Evolutionary conservation across 1,140 invertebrate genomes (phyloP), one percentile per base, ranked within the genome.

Genomic region (Orussus abietinus): DNA sequence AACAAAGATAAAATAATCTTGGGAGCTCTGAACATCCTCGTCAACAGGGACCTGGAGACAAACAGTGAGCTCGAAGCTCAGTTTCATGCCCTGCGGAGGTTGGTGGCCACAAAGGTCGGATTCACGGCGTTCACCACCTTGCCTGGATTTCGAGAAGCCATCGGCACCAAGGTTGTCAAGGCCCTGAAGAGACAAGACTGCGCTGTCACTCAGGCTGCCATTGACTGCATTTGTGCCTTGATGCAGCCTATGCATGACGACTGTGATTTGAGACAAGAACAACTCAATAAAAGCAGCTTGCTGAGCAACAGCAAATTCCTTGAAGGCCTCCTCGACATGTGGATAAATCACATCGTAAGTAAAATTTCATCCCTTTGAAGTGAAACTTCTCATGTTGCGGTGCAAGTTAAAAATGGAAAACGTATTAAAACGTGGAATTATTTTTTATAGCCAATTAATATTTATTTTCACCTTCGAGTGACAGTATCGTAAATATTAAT

Each of bases 221-320:
- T 99, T 43, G 96, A 99, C 74, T 95, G 96, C 76, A 82, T 99
- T 35, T 96, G 92, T 75, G 92, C 96, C 18, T 77, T 99, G 7
- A 96, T 99, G 90, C 94, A 98, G 74, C 96, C 96, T 1, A 98
- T 99, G 90, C 96, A 99, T 71, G 85, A 92, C 53, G 91, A 98
- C 66, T 96, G 93, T 66, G 86, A 89, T 69, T 71, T 99, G 18
- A 80, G 92, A 53, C 93, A 97, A 72, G 96, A 99, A 64, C 97
- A 99, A 70, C 72, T 96, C 18, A 99, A 99, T 68, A 99, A 99
- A 78, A 88, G 89, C 46, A 95, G 92, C 42, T 79, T 99, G 45
- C 76, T 99, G 9, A 92, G 93, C 43, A 93, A 88, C 3, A 84
- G 87, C 60, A 83, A 85, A 39, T 99, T 99, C 76, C 74, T 99